These are phyloP conservation scores for Paramuricea clavata DNA, from an alignment of 92 coral and sea anemone genomes.

Conservation along the genomic window DNA sequence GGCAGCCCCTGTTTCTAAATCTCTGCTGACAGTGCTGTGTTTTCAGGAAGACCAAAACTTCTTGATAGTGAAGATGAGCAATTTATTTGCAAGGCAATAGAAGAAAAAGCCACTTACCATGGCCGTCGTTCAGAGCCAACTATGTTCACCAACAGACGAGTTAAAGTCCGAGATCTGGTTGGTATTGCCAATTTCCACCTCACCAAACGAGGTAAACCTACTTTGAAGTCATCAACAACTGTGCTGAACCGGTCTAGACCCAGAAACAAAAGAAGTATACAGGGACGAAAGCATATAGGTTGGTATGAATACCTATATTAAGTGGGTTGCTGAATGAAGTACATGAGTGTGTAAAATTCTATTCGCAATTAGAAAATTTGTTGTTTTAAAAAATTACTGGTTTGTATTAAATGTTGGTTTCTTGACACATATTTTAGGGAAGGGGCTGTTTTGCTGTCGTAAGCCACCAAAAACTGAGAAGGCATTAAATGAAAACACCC, in stretches of 20 bases:
- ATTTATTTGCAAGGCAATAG: conserved; percentile 60
- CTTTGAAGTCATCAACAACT: neutral
- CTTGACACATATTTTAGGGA: neutral
- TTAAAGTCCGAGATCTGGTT: neutral
- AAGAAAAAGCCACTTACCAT: conserved; percentile 67
- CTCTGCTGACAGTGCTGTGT: no score
- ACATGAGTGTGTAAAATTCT: no score
- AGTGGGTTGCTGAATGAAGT: no score
- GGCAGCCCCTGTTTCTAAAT: no score
- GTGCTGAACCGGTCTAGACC: neutral
- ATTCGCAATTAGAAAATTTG: no score
- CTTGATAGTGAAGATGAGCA: conserved; percentile 46
- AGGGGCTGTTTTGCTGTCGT: neutral
- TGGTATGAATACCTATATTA: no score
- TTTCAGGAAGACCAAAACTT: neutral
- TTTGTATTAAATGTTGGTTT: no score
- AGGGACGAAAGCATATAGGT: no score
- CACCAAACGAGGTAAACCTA: neutral
- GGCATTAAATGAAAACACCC: neutral
- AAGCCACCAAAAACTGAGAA: neutral
- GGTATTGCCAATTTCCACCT: neutral
- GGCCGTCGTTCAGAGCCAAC: conserved; percentile 66
- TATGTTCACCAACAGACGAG: conserved; percentile 55
- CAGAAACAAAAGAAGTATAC: neutral
- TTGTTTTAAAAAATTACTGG: no score